Conservation (phyloP, 2,888 invertebrate genomes). For the Diploptera punctata region DNA sequence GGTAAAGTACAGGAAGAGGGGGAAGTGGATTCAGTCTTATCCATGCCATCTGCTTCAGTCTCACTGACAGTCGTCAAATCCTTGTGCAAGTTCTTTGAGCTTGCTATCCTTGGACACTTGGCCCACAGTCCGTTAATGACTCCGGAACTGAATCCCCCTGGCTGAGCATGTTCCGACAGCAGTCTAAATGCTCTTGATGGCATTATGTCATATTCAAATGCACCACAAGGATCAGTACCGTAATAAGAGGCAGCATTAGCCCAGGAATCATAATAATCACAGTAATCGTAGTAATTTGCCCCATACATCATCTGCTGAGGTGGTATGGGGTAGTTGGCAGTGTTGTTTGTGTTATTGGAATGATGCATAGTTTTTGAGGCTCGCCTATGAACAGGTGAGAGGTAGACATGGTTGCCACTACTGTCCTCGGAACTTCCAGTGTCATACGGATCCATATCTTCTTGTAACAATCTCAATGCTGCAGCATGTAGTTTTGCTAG, state of each 20-base stretch:
- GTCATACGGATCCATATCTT: slow-evolving; percentile 60
- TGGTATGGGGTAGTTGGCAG: slow-evolving; percentile 58
- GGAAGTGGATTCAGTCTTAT: slow-evolving; percentile 19
- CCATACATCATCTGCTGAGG: slow-evolving; percentile 58
- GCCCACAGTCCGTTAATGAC: slow-evolving; percentile 61
- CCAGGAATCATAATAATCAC: slow-evolving; percentile 64
- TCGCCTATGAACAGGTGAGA: slow-evolving; percentile 44
- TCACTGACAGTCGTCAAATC: slow-evolving; percentile 15
- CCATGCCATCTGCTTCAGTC: slow-evolving; percentile 16
- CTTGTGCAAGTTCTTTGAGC: slow-evolving; percentile 58
- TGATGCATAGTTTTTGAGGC: slow-evolving; percentile 25
- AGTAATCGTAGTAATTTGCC: slow-evolving; percentile 59
- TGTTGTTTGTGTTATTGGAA: slow-evolving; percentile 47
- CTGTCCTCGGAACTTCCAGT: slow-evolving; percentile 54
- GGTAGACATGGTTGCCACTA: slow-evolving; percentile 45
- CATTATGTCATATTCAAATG: slow-evolving; percentile 57
- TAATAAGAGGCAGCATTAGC: slow-evolving; percentile 50
- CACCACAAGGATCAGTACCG: slow-evolving; percentile 43
- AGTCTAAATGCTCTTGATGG: slow-evolving; percentile 65
- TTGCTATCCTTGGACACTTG: slow-evolving; percentile 67
- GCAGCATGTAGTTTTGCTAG: slow-evolving; percentile 65
- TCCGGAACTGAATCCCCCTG: slow-evolving; percentile 50
- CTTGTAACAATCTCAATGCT: slow-evolving; percentile 62
- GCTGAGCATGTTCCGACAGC: slow-evolving; percentile 58
- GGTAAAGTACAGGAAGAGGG: not conserved